Evolutionary conservation across 2,797 vertebrate species (phyloP).

Genomic region (Pangasius larnaudii): DNA sequence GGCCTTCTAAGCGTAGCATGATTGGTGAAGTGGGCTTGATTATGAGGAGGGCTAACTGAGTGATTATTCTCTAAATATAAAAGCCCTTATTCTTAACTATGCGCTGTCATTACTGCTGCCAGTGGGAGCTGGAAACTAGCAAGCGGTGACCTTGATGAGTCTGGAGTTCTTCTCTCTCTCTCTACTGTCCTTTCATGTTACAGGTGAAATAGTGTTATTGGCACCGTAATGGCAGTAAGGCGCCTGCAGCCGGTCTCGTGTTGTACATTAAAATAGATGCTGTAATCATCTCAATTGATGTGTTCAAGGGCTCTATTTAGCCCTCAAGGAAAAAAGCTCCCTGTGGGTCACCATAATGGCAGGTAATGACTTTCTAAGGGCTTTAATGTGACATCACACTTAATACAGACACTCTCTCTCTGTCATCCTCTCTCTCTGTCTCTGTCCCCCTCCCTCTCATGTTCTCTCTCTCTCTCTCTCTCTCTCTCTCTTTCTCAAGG

Average conservation of each 20-base stretch:
- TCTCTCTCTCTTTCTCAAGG: slow-evolving; percentile 70
- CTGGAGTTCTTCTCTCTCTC: slow-evolving; percentile 17
- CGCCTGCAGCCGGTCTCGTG: slow-evolving; percentile 14
- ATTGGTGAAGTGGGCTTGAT: slow-evolving; percentile 31
- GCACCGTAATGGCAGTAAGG: slow-evolving; percentile 27
- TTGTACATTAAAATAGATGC: slow-evolving; percentile 48
- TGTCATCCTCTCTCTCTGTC: background rate
- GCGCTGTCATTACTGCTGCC: slow-evolving; percentile 21
- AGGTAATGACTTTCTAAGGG: slow-evolving; percentile 46
- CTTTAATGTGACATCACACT: slow-evolving; percentile 26
- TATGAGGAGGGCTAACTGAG: background rate
- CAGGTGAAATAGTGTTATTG: slow-evolving; percentile 45
- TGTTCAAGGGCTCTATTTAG: slow-evolving; percentile 39
- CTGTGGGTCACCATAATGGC: slow-evolving; percentile 19
- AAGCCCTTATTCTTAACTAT: slow-evolving; percentile 17
- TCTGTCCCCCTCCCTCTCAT: too few relatives aligned
- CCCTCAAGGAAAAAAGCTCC: slow-evolving; percentile 18
- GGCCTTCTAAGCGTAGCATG: background rate
- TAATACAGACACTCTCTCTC: slow-evolving; percentile 15
- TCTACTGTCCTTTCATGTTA: slow-evolving; percentile 16
- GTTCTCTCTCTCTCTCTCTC: background rate
- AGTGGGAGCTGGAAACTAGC: slow-evolving; percentile 13
- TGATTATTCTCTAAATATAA: slow-evolving; percentile 31
- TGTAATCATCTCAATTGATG: slow-evolving; percentile 46
- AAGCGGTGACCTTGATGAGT: slow-evolving; percentile 33